These are phyloP conservation scores for Cyclura pinguis DNA, from an alignment of 2,797 vertebrate genomes.

Conservation along the genomic window DNA sequence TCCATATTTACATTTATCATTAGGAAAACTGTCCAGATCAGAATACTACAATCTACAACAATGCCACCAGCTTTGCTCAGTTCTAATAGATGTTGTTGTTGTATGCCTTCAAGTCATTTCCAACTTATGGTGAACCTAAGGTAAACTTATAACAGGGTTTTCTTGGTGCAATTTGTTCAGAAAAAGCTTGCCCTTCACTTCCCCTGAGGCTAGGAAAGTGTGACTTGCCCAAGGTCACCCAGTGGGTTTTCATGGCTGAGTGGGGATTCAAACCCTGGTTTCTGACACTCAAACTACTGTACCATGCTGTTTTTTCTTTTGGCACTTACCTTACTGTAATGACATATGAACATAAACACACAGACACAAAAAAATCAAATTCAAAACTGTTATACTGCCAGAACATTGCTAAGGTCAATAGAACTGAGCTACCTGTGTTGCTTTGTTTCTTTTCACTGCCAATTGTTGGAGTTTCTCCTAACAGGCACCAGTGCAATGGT, in stretches of 20 bases:
- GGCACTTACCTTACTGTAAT: constrained; percentile 38
- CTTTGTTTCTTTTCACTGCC: not conserved
- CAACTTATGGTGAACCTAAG: no score
- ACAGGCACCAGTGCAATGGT: not conserved
- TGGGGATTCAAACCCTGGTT: no score
- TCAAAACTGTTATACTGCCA: constrained; percentile 21
- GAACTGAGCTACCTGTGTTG: not conserved
- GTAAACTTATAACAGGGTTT: no score
- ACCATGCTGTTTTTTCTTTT: no score
- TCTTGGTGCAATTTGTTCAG: no score
- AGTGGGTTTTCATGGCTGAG: no score
- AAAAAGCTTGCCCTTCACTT: no score
- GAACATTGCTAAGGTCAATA: not conserved
- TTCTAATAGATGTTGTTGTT: not conserved
- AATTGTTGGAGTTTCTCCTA: not conserved
- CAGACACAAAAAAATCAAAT: constrained; percentile 26
- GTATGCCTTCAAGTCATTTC: not conserved
- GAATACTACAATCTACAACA: constrained; percentile 38
- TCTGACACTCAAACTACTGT: no score
- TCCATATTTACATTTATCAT: constrained; percentile 64
- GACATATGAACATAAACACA: constrained; percentile 25
- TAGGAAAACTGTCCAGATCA: constrained; percentile 28
- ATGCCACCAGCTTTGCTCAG: constrained; percentile 43
- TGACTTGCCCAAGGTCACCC: no score
- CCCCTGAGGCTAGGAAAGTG: no score